Evolutionary conservation across 2,113 vertebrate species (phyloP), one percentile per base, ranked within the genome.

Genomic region (Rynchops niger): DNA sequence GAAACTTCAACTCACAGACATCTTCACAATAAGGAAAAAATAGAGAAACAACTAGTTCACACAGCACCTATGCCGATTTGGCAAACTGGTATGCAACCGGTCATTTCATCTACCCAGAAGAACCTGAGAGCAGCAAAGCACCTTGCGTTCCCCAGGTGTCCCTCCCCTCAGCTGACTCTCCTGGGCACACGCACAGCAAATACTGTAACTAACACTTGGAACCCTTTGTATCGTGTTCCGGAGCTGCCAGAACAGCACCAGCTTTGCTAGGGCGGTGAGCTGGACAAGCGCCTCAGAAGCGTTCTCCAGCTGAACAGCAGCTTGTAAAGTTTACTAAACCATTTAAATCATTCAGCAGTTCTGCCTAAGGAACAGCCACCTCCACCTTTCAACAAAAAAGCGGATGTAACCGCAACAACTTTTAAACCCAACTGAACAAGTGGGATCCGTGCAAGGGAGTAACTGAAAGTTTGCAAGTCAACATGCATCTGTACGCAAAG

Each of bases 221-320:
- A 22, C 26, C 9, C 4, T 0, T 3, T 7, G 3, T 9, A 4
- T 7, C 5, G 9, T 22, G 32, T 1, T 11, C 12, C 27, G 27
- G 70, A 56, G 42, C 58, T 43, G 56, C 55, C 45, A 9, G 38
- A 13, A 32, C 22, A 59, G 62, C 74, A 14, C 18, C 3, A 9
- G 22, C 5, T 21, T 27, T 22, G 53, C 47, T 15, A 4, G 9
- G 34, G 25, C 1, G 9, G 11, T 4, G 42, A 59, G 38, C 27
- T 10, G 34, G 30, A 58, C 76, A 43, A 20, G 23, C 0, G 5
- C 12, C 30, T 32, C 65, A 23, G 4, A 4, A 5, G 0, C 0
- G 0, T 45, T 34, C 52, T 30, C 26, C 5, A 16, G 12, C 52
- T 17, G n/a, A 56, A 12, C 10, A 42, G 34, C 25, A 8, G 52